Base-by-base conservation (phyloP, 37 sponge, comb jelly and placozoan species). In the Axinella damicornis region DNA sequence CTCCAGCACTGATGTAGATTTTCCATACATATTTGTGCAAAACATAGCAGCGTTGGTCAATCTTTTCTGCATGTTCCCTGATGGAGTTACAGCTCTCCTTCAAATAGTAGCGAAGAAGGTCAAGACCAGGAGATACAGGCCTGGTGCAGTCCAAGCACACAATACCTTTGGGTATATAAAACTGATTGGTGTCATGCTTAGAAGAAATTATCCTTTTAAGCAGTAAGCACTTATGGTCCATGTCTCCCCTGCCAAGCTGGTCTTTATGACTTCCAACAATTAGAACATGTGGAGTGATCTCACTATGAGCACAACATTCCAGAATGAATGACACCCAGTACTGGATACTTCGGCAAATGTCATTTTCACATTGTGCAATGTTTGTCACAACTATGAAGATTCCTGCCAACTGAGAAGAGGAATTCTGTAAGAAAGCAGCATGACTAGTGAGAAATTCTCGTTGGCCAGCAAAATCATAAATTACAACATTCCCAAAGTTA, bases 391-490 rank as follows among this genome's bases (percentile, higher is more conserved):
- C 37, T 33, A 82, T 25, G 54, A 82, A 70, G 20, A 70, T 28
- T 32, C 58, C 57, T 22, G 82, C 60, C 22, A 27, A 13, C 5
- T 62, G 64, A n/a, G 24, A 6, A 5, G 28, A 28, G 5, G 2
- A n/a, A 11, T 28, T 62, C 64, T 62, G n/a, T n/a, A n/a, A n/a
- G n/a, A n/a, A n/a, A n/a, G n/a, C 72, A 22, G 71, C 33, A 32
- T 82, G 82, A 38, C 72, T 69, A 5, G 66, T 34, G 72, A 70
- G 54, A 59, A 70, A 82, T 27, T 82, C 82, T 15, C 46, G 17
- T 19, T 82, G 82, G 13, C 82, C 82, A 19, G 72, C 82, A 70
- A 82, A 82, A 31, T 82, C 72, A 67, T 55, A 82, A 19, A 82
- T n/a, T 28, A 82, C 6, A 1, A 82, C 71, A 21, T 68, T 24